Evolutionary conservation across 2,797 vertebrate genomes (phyloP).

Genomic region (Coreius guichenoti): DNA sequence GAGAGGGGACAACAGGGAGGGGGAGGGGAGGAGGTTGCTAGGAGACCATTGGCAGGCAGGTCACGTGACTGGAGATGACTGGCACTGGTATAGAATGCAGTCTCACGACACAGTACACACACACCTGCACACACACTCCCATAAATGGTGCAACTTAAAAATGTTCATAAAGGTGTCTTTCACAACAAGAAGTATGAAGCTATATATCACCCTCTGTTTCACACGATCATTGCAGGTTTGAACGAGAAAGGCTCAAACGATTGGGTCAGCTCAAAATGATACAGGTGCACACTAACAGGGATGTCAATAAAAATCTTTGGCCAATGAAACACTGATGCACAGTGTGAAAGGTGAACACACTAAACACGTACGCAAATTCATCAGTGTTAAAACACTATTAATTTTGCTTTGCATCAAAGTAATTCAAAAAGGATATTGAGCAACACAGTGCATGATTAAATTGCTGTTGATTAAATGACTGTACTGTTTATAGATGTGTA

Average conservation of each 20-base stretch:
- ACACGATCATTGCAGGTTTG: not conserved
- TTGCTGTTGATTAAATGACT: conserved; percentile 1
- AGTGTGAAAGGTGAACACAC: conserved; percentile 10
- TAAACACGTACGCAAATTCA: conserved; percentile 2
- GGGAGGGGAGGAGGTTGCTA: conserved; percentile 64
- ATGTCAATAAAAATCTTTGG: not conserved
- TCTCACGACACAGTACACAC: conserved; percentile 43
- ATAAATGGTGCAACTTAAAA: not conserved
- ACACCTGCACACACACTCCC: conserved; percentile 21
- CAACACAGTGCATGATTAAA: not conserved
- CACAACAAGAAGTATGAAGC: not conserved
- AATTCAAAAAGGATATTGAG: not conserved
- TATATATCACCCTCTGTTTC: not conserved
- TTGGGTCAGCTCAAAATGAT: not conserved
- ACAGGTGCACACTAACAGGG: not conserved
- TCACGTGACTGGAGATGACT: conserved; percentile 70
- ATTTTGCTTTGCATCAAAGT: not conserved
- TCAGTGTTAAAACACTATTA: not conserved
- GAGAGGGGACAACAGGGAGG: conserved; percentile 9
- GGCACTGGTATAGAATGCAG: conserved; percentile 53
- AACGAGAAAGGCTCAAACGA: not conserved
- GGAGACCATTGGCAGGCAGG: conserved; percentile 71
- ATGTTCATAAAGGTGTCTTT: not conserved
- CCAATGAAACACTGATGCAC: not conserved
- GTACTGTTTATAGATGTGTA: conserved; percentile 2